phyloP scores from a whole-genome alignment of 1,140 invertebrate genomes.

The Mizuhopecten yessoensis region DNA sequence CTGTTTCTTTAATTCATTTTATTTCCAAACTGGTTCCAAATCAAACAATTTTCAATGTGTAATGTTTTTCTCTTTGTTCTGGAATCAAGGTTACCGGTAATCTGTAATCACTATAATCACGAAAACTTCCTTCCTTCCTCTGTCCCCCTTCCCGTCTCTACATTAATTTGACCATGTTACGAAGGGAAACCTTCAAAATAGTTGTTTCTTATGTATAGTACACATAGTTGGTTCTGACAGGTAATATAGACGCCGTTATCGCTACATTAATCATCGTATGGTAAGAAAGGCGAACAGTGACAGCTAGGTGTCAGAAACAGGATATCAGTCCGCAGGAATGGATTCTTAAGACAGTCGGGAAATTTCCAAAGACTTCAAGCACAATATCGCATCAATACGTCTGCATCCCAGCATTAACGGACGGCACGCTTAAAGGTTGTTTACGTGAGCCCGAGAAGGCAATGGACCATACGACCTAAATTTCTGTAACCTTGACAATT shows the following conservation, averaged over 20 bases:
- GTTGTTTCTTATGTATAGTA: not conserved
- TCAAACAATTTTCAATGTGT: too few species aligned
- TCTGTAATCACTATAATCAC: too few species aligned
- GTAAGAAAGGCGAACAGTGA: not conserved
- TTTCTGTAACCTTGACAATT: not conserved
- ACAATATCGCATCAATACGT: not conserved
- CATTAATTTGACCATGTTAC: not conserved
- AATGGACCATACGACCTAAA: not conserved
- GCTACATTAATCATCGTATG: conserved; percentile 15
- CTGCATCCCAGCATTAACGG: not conserved
- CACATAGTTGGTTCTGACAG: not conserved
- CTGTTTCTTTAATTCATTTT: too few species aligned
- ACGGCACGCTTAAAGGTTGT: not conserved
- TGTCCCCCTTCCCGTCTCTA: not conserved
- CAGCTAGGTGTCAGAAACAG: conserved; percentile 30
- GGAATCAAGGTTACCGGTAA: too few species aligned
- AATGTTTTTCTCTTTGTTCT: too few species aligned
- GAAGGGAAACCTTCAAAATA: not conserved
- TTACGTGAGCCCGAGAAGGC: not conserved
- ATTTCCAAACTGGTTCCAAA: too few species aligned
- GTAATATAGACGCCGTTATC: not conserved
- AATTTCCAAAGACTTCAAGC: not conserved
- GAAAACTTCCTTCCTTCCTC: too few species aligned
- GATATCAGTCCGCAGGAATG: conserved; percentile 11
- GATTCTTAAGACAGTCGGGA: not conserved